A percentile compares a stretch with the other conserved stretches of the same genome.
Conservation (phyloP, 2,797 vertebrate genomes). For the Lepus townsendii region DNA sequence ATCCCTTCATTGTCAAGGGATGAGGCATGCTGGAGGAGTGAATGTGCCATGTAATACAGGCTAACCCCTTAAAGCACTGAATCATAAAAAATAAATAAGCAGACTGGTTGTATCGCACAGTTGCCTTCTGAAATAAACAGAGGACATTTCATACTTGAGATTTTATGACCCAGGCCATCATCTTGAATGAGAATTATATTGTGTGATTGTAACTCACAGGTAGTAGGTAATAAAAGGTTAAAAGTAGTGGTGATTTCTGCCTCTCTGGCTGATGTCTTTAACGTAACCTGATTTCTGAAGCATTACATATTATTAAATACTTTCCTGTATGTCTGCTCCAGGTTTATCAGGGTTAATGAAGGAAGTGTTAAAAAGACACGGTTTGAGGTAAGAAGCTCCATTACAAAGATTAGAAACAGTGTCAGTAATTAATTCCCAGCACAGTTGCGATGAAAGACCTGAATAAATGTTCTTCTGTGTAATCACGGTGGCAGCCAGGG, state of each 20-base stretch:
- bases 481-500: neutral
- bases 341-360: conserved; percentile 54
- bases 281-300: conserved; percentile 55
- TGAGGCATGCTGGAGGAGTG: neutral
- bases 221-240: conserved; percentile 63
- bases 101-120: neutral
- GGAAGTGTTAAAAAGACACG: conserved; percentile 49
- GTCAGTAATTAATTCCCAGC: neutral
- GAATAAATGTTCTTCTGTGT: conserved; percentile 23
- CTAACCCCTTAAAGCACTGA: conserved; percentile 33
- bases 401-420: conserved; percentile 34
- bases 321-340: conserved; percentile 39
- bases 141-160: conserved; percentile 63
- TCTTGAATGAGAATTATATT: conserved; percentile 51
- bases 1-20: neutral
- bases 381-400: conserved; percentile 12
- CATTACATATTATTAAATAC: conserved; percentile 37
- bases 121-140: conserved; percentile 61
- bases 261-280: conserved; percentile 26
- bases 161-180: conserved; percentile 55
- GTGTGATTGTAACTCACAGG: conserved; percentile 48
- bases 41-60: conserved; percentile 30
- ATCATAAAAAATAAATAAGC: conserved; percentile 68
- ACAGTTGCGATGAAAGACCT: neutral
- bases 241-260: conserved; percentile 51